Conservation (phyloP, 2,888 invertebrate genomes). For the Drosophila infuscata region DNA sequence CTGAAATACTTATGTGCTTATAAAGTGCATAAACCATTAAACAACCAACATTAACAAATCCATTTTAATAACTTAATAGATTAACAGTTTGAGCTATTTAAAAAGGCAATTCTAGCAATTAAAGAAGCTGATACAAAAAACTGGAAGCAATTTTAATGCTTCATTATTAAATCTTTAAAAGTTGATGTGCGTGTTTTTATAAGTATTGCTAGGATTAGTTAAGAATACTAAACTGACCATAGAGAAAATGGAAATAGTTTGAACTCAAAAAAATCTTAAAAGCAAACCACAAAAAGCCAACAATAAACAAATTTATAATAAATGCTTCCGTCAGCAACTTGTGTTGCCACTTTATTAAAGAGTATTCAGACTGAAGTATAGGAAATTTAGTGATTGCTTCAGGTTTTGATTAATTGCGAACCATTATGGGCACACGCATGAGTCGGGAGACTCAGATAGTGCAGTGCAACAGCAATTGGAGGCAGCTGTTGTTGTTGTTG, state of each 20-base stretch:
- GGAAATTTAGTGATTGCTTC: conserved; percentile 12
- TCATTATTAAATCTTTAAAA: background rate
- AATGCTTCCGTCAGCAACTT: background rate
- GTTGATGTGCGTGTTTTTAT: background rate
- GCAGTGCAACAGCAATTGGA: conserved; percentile 29
- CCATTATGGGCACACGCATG: conserved; percentile 66
- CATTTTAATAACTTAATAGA: conserved; percentile 20
- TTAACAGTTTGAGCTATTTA: conserved; percentile 6
- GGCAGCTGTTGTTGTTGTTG: conserved; percentile 28
- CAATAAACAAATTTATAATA: background rate
- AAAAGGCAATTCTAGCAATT: too few relatives aligned
- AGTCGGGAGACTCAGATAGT: conserved; percentile 17
- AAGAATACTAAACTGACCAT: background rate
- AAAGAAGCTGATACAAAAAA: too few relatives aligned
- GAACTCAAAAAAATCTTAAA: background rate
- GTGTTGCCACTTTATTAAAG: conserved; percentile 4
- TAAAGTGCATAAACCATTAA: conserved; percentile 19
- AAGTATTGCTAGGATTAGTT: background rate
- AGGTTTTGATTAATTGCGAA: conserved; percentile 66
- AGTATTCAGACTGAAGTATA: conserved; percentile 26
- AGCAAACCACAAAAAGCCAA: background rate
- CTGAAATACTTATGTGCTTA: conserved; percentile 41
- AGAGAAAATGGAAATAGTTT: background rate
- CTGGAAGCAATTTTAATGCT: conserved; percentile 3
- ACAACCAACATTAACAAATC: conserved; percentile 7